Evolutionary conservation across 2,888 invertebrate genomes (phyloP).

Genomic region (Tethea ocularis): DNA sequence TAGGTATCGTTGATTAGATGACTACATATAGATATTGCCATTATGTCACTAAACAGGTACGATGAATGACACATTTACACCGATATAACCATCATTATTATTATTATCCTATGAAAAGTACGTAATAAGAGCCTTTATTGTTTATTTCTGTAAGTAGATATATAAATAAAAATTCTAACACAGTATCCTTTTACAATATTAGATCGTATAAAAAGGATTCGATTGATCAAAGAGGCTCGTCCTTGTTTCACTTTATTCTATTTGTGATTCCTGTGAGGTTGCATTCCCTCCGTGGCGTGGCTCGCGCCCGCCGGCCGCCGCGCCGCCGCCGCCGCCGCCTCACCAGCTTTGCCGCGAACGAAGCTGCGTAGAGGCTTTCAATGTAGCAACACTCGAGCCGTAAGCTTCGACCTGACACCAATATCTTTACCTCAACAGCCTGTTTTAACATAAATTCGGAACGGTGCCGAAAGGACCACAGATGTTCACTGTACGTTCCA

Average conservation of each 20-base stretch:
- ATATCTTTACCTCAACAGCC: not conserved
- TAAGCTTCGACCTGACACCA: not conserved
- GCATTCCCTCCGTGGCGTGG: conserved; percentile 60
- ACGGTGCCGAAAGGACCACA: not conserved
- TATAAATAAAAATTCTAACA: not conserved
- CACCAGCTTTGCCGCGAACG: not conserved
- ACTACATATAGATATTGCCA: too few species aligned
- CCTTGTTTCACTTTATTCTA: conserved; percentile 69
- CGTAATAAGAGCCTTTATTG: not conserved
- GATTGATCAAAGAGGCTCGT: conserved; percentile 65
- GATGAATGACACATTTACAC: too few species aligned
- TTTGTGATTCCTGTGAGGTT: conserved; percentile 74
- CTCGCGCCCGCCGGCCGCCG: conserved; percentile 29
- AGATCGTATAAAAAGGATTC: conserved; percentile 42
- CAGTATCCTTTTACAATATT: not conserved
- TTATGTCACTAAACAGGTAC: too few species aligned
- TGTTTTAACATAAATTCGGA: not conserved
- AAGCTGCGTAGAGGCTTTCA: not conserved
- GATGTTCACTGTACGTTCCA: not conserved
- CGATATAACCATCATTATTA: too few species aligned
- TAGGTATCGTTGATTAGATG: not conserved
- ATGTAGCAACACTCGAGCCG: not conserved
- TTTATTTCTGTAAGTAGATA: not conserved
- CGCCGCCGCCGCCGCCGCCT: conserved; percentile 24
- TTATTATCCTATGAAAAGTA: too few species aligned